These are phyloP conservation scores for Ceriagrion tenellum DNA, from an alignment of 2,888 invertebrate species.

Conservation along the genomic window DNA sequence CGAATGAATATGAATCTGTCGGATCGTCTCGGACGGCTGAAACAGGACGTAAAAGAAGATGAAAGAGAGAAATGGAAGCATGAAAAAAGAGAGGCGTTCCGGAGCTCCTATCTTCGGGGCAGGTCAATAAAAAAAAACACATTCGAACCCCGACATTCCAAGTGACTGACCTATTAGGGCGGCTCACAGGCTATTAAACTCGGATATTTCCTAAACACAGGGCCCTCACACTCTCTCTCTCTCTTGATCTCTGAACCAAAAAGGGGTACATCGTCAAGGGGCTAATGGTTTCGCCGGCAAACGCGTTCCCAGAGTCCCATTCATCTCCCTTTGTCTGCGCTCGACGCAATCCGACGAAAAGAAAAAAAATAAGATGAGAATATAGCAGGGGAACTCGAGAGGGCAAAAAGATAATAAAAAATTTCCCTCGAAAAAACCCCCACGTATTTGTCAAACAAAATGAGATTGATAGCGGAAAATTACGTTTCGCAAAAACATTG, in stretches of 20 bases:
- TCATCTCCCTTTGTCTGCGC: background rate
- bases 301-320: background rate
- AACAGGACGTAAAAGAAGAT: background rate
- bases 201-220: conserved; percentile 21
- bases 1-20: background rate
- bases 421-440: background rate
- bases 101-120: background rate
- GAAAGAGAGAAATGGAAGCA: background rate
- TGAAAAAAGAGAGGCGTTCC: background rate
- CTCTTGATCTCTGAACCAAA: background rate
- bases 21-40: background rate
- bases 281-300: background rate
- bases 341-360: background rate
- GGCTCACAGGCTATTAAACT: background rate
- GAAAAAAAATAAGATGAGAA: background rate
- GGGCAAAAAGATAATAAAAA: background rate
- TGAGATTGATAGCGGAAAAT: conserved; percentile 22
- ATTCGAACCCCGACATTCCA: background rate
- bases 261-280: background rate
- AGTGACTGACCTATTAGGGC: background rate
- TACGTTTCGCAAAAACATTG: conserved; percentile 19
- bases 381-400: background rate
- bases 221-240: background rate
- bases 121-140: background rate
- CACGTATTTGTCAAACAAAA: conserved; percentile 20